Evolutionary conservation across 2,797 vertebrate species (phyloP).

Genomic region (Ammospiza maritima): DNA sequence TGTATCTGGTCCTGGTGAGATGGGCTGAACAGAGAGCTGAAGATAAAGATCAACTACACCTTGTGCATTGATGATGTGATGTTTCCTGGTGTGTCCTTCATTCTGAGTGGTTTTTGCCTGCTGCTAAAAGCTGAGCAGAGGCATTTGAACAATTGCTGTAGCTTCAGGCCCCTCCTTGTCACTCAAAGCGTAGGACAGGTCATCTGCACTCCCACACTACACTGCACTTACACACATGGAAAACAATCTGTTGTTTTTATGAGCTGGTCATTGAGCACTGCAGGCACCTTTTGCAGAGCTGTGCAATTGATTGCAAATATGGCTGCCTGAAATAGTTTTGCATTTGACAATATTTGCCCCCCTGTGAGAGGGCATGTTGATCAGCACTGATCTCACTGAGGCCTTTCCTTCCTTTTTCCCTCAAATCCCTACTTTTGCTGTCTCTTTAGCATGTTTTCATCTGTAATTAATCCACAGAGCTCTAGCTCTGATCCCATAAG

Average conservation of each 20-base stretch:
- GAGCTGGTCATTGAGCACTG: not conserved
- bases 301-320: not conserved
- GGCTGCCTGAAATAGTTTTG: not conserved
- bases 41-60: not conserved
- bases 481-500: not conserved
- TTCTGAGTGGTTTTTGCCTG: not conserved
- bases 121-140: not conserved
- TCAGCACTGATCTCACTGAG: not conserved
- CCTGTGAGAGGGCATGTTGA: not conserved
- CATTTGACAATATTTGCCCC: not conserved
- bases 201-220: accelerated
- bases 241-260: not conserved
- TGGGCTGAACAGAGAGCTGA: not conserved
- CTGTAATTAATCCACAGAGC: not conserved
- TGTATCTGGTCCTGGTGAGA: not conserved
- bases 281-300: not conserved
- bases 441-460: not conserved
- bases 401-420: not conserved
- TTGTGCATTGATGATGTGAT: not conserved
- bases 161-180: not conserved
- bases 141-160: not conserved
- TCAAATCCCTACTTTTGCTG: not conserved
- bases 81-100: not conserved
- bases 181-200: not conserved
- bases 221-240: not conserved